Base-by-base conservation (phyloP, 2,113 vertebrate genomes). In the Oncorhynchus mykiss region DNA sequence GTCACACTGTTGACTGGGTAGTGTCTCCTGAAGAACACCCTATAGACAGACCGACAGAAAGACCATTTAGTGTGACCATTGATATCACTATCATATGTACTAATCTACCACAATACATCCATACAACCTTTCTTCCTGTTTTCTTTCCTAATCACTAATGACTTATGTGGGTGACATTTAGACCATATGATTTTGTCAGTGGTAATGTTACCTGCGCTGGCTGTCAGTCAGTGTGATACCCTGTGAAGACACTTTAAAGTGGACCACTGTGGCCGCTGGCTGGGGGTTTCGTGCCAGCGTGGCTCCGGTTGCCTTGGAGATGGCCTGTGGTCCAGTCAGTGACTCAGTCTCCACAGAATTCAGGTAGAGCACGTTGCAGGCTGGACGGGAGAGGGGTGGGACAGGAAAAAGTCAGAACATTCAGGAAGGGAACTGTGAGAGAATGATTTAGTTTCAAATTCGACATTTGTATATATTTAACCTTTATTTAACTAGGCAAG, bases 221-320 rank as follows among this genome's bases (percentile, higher is more conserved):
- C 93, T 95, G 92, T 97, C 96, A 0, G 96, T 97, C 76, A 97
- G 91, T 0, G 96, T 97, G 83, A 97, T 97, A 78, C 96, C 96
- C 85, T 96, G 96, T 25, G 94, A 94, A 0, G 96, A 96, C 86
- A 97, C 96, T 84, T 97, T 97, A 83, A 98, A 98, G 91, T 98
- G 96, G 70, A 96, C 95, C 0, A 94, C 72, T 0, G 94, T 95
- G 71, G 95, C 93, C 0, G 86, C 75, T 0, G 95, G 92, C 3
- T 91, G 92, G 0, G 91, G 93, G 67, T 82, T 93, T 49, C 89
- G 90, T 24, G 88, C 87, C 79, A 97, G 64, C 5, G 95, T 94
- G n/a, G 94, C 92, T 0, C 92, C 92, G 18, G 94, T 92, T 12
- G 96, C 96, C 80, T 93, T 95, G 78, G 95, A 93, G 34, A 97